A percentile compares a stretch with the other conserved stretches of the same genome.
Evolutionary conservation across 2,113 vertebrate genomes (phyloP).

Genomic region (Aleadryas rufinucha): DNA sequence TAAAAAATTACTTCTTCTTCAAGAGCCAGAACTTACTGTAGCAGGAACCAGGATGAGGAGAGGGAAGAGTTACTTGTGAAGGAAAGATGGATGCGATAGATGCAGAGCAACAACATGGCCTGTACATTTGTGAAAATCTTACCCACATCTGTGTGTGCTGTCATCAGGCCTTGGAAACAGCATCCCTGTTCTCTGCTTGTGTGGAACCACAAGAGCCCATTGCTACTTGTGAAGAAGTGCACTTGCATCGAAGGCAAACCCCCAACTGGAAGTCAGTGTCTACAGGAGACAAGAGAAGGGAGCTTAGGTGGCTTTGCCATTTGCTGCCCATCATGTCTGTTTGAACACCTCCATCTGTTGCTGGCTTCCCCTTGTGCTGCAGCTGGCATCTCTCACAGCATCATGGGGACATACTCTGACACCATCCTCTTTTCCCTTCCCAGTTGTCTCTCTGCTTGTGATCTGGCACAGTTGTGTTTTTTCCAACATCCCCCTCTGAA

Average conservation of each 20-base stretch:
- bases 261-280: not conserved
- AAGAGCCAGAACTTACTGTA: not conserved
- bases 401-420: not conserved
- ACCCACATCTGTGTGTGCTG: not conserved
- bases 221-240: not conserved
- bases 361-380: constrained; percentile 12
- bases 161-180: not conserved
- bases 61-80: not conserved
- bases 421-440: not conserved
- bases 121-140: not conserved
- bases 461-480: not conserved
- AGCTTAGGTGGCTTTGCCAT: constrained; percentile 3
- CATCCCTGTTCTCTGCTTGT: not conserved
- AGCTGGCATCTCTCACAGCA: not conserved
- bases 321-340: not conserved
- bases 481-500: not conserved
- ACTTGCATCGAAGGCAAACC: not conserved
- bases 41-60: not conserved
- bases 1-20: not conserved
- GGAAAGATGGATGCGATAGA: not conserved
- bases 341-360: constrained; percentile 46
- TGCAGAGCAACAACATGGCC: not conserved
- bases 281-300: not conserved
- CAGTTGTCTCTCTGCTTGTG: not conserved
- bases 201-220: not conserved